Evolutionary conservation across 2,113 vertebrate genomes (phyloP).

Genomic region (Pterocles gutturalis): DNA sequence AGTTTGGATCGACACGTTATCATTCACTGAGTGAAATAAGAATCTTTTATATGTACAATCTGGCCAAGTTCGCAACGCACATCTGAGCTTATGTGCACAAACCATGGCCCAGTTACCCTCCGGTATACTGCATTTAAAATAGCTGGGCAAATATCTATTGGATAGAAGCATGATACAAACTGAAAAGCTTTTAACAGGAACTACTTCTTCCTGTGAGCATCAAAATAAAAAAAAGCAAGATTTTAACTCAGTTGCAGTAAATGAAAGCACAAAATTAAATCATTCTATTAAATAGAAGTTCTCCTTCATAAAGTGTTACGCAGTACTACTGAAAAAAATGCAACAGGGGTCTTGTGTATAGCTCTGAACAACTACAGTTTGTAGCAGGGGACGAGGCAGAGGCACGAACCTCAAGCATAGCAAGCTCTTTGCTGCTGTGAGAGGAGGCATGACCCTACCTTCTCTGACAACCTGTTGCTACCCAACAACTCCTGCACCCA

Average conservation of each 20-base stretch:
- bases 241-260: background rate
- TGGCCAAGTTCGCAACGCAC: background rate
- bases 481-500: background rate
- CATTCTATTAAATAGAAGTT: background rate
- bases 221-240: background rate
- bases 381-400: background rate
- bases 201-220: background rate
- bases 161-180: background rate
- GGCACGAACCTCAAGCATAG: fast-evolving
- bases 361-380: background rate
- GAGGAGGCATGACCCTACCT: background rate
- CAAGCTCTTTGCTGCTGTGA: background rate
- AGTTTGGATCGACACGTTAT: background rate
- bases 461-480: background rate
- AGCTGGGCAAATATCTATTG: background rate
- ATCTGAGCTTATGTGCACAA: background rate
- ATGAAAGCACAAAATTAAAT: background rate
- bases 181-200: background rate
- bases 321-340: background rate
- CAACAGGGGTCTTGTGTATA: background rate
- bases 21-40: background rate
- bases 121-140: background rate
- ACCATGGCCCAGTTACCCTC: background rate
- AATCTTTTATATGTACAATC: background rate
- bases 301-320: background rate